Evolutionary conservation across 1,140 invertebrate genomes (phyloP).

Genomic region (Leucophenga varia): DNA sequence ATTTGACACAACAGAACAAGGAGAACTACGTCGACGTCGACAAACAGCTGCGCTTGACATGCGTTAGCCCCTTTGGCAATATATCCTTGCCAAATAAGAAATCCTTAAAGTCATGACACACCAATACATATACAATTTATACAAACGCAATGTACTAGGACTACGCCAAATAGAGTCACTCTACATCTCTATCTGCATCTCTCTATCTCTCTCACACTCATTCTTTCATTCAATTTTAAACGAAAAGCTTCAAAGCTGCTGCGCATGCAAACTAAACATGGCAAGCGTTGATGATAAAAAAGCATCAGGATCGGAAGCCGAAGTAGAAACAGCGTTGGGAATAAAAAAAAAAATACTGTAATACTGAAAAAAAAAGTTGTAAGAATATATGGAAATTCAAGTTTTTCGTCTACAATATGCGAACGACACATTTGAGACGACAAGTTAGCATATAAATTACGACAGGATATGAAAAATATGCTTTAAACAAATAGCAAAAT

Average conservation of each 20-base stretch:
- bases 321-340: slow-evolving; percentile 25
- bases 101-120: slow-evolving; percentile 49
- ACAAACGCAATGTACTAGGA: too few relatives aligned
- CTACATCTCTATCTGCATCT: slow-evolving; percentile 1
- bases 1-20: too few relatives aligned
- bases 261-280: too few relatives aligned
- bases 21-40: slow-evolving; percentile 12
- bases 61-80: slow-evolving; percentile 45
- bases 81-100: slow-evolving; percentile 48
- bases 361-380: too few relatives aligned
- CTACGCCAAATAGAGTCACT: too few relatives aligned
- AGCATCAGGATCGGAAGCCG: slow-evolving; percentile 1
- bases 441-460: slow-evolving; percentile 53
- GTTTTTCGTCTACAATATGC: slow-evolving; percentile 26
- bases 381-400: too few relatives aligned
- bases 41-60: slow-evolving; percentile 51
- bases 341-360: slow-evolving; percentile 8
- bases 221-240: too few relatives aligned
- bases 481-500: too few relatives aligned
- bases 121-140: too few relatives aligned
- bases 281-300: slow-evolving; percentile 3
- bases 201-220: slow-evolving; percentile 7
- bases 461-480: too few relatives aligned
- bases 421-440: slow-evolving; percentile 44
- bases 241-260: too few relatives aligned